phyloP scores from a whole-genome alignment of 2,113 vertebrate genomes.

The Nycticebus coucang region DNA sequence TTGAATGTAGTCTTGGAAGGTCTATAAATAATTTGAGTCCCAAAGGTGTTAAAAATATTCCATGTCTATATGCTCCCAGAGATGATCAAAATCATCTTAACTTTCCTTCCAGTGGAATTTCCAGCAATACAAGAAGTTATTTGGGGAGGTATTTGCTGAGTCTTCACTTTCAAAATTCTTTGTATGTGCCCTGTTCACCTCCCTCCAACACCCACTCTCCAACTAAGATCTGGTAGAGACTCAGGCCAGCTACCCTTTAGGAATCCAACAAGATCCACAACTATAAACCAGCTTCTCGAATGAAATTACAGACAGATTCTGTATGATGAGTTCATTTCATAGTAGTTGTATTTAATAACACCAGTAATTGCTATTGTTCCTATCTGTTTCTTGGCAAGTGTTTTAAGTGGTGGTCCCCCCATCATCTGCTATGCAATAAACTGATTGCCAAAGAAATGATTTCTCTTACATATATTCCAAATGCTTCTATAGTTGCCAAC shows the following conservation, averaged over 20 bases:
- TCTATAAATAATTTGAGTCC: background rate
- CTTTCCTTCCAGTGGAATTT: constrained; percentile 32
- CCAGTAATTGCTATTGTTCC: constrained; percentile 25
- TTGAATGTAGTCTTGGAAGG: background rate
- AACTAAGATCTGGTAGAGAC: constrained; percentile 31
- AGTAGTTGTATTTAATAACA: constrained; percentile 34
- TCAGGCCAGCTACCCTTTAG: background rate
- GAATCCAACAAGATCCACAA: background rate
- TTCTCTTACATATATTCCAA: constrained; percentile 36
- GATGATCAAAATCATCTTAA: constrained; percentile 8
- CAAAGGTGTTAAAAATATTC: background rate
- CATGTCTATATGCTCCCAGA: constrained; percentile 11
- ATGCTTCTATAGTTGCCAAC: background rate
- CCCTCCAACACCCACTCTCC: background rate
- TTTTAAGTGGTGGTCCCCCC: background rate
- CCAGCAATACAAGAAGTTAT: background rate
- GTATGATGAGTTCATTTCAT: background rate
- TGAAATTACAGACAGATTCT: constrained; percentile 32
- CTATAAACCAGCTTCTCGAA: constrained; percentile 25
- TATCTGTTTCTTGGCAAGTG: background rate
- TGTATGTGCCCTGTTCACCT: background rate
- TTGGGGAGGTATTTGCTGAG: background rate
- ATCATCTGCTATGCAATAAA: background rate
- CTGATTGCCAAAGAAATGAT: constrained; percentile 16
- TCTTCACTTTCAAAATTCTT: constrained; percentile 34